Evolutionary conservation across 1,140 invertebrate species (phyloP).

Genomic region (Solenopsis invicta): DNA sequence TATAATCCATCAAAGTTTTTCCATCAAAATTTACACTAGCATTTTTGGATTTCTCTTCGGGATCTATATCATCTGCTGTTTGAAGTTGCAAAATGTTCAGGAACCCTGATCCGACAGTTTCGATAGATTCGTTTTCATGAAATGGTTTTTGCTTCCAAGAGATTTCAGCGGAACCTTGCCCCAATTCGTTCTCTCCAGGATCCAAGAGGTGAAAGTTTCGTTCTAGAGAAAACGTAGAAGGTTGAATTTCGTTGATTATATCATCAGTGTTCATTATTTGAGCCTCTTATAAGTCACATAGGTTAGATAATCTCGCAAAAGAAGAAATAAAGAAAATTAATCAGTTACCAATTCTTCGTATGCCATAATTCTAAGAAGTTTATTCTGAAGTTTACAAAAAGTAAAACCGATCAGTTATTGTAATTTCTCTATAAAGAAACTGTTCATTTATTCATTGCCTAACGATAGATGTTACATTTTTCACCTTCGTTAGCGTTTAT

Average conservation of each 20-base stretch:
- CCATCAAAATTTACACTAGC: not conserved
- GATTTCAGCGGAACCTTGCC: not conserved
- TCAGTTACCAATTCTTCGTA: not conserved
- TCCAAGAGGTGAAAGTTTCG: not conserved
- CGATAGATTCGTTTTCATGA: not conserved
- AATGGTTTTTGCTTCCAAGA: conserved; percentile 48
- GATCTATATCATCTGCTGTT: not conserved
- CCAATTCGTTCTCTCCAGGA: not conserved
- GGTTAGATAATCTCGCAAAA: not conserved
- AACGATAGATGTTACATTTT: not conserved
- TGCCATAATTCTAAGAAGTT: not conserved
- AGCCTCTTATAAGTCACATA: not conserved
- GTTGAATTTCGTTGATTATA: not conserved
- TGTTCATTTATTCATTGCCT: not conserved
- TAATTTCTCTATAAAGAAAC: not conserved
- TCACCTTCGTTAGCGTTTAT: not conserved
- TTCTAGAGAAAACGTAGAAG: not conserved
- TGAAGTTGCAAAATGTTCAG: no score
- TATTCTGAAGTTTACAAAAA: not conserved
- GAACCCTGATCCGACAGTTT: not conserved
- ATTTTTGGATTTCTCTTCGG: not conserved
- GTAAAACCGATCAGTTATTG: not conserved
- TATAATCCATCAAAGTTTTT: conserved; percentile 54
- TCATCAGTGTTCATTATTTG: not conserved
- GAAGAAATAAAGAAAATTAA: not conserved